A percentile compares a stretch with the other conserved stretches of the same genome.
Evolutionary conservation across 2,113 vertebrate genomes (phyloP).

Genomic region (Urocynchramus pylzowi): DNA sequence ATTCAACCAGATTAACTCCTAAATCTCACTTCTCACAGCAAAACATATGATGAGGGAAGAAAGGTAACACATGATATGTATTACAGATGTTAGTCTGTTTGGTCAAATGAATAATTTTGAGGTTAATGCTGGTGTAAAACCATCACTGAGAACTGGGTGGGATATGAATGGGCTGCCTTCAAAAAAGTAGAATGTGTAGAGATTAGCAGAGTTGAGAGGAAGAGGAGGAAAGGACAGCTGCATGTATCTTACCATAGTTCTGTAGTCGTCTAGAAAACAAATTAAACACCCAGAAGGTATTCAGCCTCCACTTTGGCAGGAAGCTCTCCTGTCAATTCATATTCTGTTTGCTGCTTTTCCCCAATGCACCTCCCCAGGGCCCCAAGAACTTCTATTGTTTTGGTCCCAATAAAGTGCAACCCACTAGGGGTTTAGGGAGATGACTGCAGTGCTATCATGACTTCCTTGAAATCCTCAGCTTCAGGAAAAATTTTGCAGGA

Average conservation of each 20-base stretch:
- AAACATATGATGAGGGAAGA: background rate
- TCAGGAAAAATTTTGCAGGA: background rate
- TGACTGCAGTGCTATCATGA: too few relatives aligned
- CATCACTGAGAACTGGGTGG: background rate
- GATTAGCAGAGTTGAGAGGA: background rate
- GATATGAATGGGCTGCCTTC: background rate
- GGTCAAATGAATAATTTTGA: background rate
- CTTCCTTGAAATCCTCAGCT: background rate
- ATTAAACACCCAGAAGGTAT: background rate
- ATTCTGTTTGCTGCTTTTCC: background rate
- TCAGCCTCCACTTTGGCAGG: background rate
- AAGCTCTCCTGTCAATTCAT: background rate
- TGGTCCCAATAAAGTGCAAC: background rate
- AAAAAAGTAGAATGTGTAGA: background rate
- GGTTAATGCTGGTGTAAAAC: background rate
- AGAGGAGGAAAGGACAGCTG: background rate
- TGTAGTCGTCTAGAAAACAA: background rate
- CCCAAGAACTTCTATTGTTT: fast-evolving
- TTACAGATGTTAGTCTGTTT: background rate
- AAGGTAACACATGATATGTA: background rate
- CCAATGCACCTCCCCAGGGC: background rate
- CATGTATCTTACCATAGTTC: background rate
- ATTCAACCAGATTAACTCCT: background rate
- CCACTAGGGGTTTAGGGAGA: background rate
- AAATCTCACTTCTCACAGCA: background rate